Evolutionary conservation across 2,888 invertebrate genomes (phyloP).

Genomic region (Patella ulyssiponensis): DNA sequence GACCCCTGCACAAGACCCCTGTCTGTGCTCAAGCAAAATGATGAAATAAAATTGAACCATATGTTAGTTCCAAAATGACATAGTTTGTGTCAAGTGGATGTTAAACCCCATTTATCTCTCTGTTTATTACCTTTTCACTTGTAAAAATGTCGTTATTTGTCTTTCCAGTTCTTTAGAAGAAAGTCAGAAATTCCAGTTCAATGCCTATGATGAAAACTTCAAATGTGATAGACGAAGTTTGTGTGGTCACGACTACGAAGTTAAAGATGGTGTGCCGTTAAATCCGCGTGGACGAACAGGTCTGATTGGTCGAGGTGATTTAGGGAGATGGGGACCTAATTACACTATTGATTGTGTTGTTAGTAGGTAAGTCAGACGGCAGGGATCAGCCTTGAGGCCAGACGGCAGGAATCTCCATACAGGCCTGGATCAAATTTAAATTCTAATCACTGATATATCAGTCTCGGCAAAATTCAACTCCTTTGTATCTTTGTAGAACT

Average conservation of each 20-base stretch:
- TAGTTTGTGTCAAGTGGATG: too few relatives aligned
- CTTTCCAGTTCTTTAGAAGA: constrained; percentile 26
- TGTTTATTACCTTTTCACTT: not conserved
- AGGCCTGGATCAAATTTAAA: too few relatives aligned
- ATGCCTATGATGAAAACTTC: constrained; percentile 47
- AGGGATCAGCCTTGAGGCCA: too few relatives aligned
- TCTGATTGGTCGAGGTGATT: constrained; percentile 58
- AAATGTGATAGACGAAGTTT: constrained; percentile 84
- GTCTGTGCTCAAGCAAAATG: too few relatives aligned
- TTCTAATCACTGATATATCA: too few relatives aligned
- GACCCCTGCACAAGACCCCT: too few relatives aligned
- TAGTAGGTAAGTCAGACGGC: constrained; percentile 49
- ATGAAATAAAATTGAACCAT: too few relatives aligned
- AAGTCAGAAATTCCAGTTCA: constrained; percentile 43
- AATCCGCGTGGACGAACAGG: constrained; percentile 68
- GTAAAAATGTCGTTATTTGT: not conserved
- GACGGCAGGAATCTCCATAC: too few relatives aligned
- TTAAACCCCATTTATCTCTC: too few relatives aligned
- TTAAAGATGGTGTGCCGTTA: constrained; percentile 59
- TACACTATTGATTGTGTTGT: constrained; percentile 62
- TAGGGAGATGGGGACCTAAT: constrained; percentile 68
- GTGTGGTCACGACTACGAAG: constrained; percentile 77
- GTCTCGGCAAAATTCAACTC: too few relatives aligned
- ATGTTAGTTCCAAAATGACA: too few relatives aligned
- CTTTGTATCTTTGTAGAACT: too few relatives aligned